Percentiles rank a stretch among this genome's conserved stretches.
Conservation (phyloP, 2,113 vertebrate species). For the Pipra filicauda region DNA sequence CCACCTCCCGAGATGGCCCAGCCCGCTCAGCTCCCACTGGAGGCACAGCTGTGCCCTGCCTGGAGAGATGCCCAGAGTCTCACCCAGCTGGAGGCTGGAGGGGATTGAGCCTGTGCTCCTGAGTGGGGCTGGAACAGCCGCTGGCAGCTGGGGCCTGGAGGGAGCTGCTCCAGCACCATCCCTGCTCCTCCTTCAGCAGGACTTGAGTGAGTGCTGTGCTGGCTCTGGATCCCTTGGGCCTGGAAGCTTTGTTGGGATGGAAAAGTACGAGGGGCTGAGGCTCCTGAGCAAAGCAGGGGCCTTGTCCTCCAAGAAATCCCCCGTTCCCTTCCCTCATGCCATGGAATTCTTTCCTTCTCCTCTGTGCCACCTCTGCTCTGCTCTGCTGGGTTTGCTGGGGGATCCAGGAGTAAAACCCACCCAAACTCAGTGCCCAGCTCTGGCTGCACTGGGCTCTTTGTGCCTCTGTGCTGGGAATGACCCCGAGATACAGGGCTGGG, state of each 20-base stretch:
- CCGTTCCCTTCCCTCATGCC: background rate
- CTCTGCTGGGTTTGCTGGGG: background rate
- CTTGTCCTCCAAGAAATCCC: background rate
- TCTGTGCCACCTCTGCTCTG: background rate
- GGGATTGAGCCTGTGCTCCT: background rate
- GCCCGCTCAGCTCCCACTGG: background rate
- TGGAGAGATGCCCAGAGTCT: background rate
- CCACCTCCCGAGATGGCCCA: background rate
- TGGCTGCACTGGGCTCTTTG: background rate
- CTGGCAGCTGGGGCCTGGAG: background rate
- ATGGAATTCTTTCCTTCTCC: background rate
- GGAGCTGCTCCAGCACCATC: background rate
- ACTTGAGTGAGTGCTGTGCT: background rate
- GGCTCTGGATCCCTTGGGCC: background rate
- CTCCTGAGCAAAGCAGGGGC: background rate
- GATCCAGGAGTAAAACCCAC: background rate
- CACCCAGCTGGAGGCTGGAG: background rate
- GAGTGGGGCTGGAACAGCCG: background rate
- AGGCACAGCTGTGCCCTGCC: background rate
- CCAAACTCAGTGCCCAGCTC: background rate
- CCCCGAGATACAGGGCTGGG: fast-evolving
- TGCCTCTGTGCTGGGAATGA: background rate
- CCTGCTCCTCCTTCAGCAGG: background rate
- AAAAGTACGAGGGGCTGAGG: background rate
- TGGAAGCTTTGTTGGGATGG: background rate